Percentiles rank a stretch among this genome's conserved stretches.
Conservation (phyloP, 2,888 invertebrate species). For the Furcula furcula region DNA sequence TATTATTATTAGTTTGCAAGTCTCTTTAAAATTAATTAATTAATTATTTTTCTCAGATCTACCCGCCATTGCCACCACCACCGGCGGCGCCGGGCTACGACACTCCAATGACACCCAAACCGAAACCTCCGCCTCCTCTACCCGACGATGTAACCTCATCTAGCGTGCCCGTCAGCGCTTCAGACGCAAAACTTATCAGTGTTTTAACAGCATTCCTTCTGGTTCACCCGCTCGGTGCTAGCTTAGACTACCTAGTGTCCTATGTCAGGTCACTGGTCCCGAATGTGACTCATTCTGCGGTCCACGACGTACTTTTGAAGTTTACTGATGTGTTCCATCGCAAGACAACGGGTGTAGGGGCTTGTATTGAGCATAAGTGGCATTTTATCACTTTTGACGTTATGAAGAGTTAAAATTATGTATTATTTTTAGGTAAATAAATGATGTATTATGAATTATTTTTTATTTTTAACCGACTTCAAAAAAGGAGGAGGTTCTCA, state of each 20-base stretch:
- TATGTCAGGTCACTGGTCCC: conserved; percentile 58
- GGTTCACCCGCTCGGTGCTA: conserved; percentile 62
- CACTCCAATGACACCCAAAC: conserved; percentile 14
- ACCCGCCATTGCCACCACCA: conserved; percentile 40
- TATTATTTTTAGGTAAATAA: too few relatives aligned
- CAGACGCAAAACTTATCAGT: conserved; percentile 64
- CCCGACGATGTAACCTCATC: conserved; percentile 31
- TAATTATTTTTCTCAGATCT: conserved; percentile 17
- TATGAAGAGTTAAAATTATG: conserved; percentile 42
- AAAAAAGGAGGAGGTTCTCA: too few relatives aligned
- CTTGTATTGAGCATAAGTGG: conserved; percentile 55
- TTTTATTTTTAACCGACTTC: too few relatives aligned
- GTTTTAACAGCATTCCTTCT: conserved; percentile 64
- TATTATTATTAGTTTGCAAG: background rate
- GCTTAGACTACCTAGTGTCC: conserved; percentile 55
- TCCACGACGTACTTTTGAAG: conserved; percentile 47
- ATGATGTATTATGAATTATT: too few relatives aligned
- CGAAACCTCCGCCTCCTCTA: conserved; percentile 32
- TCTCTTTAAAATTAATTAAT: too few relatives aligned
- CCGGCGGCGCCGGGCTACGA: conserved; percentile 17
- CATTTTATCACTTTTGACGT: conserved; percentile 49
- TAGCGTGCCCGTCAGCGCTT: conserved; percentile 27
- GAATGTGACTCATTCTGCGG: conserved; percentile 38
- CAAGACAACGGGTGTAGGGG: conserved; percentile 47
- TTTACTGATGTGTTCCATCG: conserved; percentile 51